Percentiles rank a stretch among this genome's conserved stretches.
phyloP scores from a whole-genome alignment of 1,140 invertebrate species.

The Vanessa tameamea region DNA sequence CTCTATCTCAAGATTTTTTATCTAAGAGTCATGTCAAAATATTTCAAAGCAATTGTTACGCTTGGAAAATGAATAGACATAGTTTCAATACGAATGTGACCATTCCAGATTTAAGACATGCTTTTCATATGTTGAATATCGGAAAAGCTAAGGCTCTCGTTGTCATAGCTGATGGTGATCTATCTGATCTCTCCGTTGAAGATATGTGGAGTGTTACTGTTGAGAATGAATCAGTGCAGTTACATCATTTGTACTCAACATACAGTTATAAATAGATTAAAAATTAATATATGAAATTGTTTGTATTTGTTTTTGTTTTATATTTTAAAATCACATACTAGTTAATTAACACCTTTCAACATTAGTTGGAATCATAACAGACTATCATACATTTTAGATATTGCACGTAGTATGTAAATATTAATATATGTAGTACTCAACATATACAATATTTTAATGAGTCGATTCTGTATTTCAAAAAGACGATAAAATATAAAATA shows the following conservation, averaged over 20 bases:
- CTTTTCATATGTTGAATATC: not conserved
- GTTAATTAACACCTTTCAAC: no score
- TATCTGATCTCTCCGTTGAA: not conserved
- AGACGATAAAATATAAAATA: no score
- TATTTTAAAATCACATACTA: no score
- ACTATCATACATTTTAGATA: no score
- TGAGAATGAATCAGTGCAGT: not conserved
- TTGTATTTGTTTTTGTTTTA: no score
- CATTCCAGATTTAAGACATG: not conserved
- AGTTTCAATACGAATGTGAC: not conserved
- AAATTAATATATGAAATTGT: no score
- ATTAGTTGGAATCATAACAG: no score
- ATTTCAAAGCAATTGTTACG: not conserved
- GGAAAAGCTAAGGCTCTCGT: not conserved
- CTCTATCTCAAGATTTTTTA: not conserved
- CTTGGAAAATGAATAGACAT: not conserved
- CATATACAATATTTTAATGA: no score
- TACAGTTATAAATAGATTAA: conserved; percentile 2
- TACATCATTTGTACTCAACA: not conserved
- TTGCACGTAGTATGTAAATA: no score
- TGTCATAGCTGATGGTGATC: not conserved
- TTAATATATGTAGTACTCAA: no score
- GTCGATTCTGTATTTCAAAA: no score
- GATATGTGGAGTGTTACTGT: not conserved
- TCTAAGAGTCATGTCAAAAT: not conserved